A percentile compares a stretch with the other conserved stretches of the same genome.
phyloP scores from a whole-genome alignment of 2,113 vertebrate genomes.

The Trichomycterus rosablanca region DNA sequence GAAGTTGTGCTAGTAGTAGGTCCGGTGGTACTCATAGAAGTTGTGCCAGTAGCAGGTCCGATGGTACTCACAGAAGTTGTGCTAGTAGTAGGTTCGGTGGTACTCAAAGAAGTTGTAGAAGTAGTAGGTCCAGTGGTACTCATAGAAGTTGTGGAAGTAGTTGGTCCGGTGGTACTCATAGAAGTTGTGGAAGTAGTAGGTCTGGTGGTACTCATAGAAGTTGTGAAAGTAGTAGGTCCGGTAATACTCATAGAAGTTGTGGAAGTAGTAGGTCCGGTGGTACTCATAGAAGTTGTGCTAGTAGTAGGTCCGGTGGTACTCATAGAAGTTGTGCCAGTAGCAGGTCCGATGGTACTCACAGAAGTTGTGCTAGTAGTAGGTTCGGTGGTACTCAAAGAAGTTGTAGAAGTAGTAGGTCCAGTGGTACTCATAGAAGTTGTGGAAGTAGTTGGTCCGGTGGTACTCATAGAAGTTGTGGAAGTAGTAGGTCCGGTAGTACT shows the following conservation, averaged over 20 bases:
- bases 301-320: not conserved
- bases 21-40: not conserved
- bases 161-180: not conserved
- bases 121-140: not conserved
- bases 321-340: not conserved
- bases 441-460: no score
- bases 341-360: not conserved
- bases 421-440: no score
- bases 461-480: not conserved
- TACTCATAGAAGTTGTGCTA: not conserved
- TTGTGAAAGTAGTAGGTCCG: not conserved
- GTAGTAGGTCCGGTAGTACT: not conserved
- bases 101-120: no score
- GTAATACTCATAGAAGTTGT: not conserved
- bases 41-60: not conserved
- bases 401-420: not conserved
- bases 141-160: not conserved
- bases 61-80: no score
- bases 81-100: no score
- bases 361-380: not conserved
- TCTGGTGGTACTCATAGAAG: not conserved
- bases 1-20: not conserved
- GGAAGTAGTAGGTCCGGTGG: not conserved
- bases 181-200: not conserved
- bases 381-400: no score